These are phyloP conservation scores for Catotricha subobsoleta DNA, from an alignment of 2,888 invertebrate genomes.

Conservation along the genomic window DNA sequence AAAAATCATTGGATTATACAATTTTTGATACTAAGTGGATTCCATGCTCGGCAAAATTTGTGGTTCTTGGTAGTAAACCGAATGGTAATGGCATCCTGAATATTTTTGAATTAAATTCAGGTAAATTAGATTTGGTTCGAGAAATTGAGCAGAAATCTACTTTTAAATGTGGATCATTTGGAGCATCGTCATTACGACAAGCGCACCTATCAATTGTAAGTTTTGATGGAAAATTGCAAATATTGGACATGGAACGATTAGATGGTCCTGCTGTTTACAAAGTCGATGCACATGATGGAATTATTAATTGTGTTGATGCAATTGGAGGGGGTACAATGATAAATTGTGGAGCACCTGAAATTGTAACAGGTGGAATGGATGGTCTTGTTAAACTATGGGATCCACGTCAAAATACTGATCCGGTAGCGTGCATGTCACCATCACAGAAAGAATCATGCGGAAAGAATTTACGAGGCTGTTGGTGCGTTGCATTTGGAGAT, in stretches of 20 bases:
- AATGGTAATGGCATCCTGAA: slow-evolving; percentile 66
- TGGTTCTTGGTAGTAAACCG: slow-evolving; percentile 69
- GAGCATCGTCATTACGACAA: slow-evolving; percentile 63
- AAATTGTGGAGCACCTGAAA: slow-evolving; percentile 85
- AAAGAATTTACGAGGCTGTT: slow-evolving; percentile 67
- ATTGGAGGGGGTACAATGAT: slow-evolving; percentile 67
- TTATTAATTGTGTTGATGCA: slow-evolving; percentile 83
- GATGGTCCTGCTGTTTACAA: slow-evolving; percentile 58
- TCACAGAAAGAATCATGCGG: slow-evolving; percentile 29
- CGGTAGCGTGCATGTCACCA: slow-evolving; percentile 80
- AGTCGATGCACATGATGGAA: slow-evolving; percentile 55
- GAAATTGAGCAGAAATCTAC: slow-evolving; percentile 65
- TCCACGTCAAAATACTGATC: slow-evolving; percentile 68
- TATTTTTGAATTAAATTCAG: slow-evolving; percentile 57
- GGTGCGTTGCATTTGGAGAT: slow-evolving; percentile 86
- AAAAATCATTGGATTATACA: slow-evolving; percentile 66
- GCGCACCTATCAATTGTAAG: slow-evolving; percentile 80
- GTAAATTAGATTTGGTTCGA: slow-evolving; percentile 49
- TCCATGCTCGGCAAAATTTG: slow-evolving; percentile 84
- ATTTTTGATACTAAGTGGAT: slow-evolving; percentile 92
- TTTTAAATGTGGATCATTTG: slow-evolving; percentile 87
- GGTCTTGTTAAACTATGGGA: slow-evolving; percentile 95
- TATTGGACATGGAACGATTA: slow-evolving; percentile 70
- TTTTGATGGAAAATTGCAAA: slow-evolving; percentile 66
- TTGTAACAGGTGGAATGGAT: slow-evolving; percentile 85